These are phyloP conservation scores for Muricea muricata DNA, from an alignment of 92 coral and sea anemone genomes.

Conservation along the genomic window DNA sequence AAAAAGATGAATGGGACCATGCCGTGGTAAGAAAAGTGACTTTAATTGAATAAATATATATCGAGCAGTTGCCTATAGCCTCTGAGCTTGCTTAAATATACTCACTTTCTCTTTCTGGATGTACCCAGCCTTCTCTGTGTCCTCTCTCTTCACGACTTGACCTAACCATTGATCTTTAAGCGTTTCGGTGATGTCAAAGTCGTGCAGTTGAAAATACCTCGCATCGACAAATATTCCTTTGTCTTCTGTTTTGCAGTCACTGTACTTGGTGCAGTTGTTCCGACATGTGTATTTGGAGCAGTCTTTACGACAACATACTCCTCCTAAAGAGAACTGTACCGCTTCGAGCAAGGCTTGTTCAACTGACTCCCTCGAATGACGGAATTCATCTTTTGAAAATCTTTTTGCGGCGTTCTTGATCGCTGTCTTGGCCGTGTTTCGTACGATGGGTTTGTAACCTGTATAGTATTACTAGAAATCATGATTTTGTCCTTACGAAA, in stretches of 20 bases:
- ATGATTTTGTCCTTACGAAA: too few relatives aligned
- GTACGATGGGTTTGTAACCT: slow-evolving; percentile 19
- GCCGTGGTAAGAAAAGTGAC: too few relatives aligned
- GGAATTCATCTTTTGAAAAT: slow-evolving; percentile 38
- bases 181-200: slow-evolving; percentile 77
- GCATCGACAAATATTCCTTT: slow-evolving; percentile 87
- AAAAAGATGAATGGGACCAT: too few relatives aligned
- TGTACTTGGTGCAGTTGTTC: slow-evolving; percentile 55
- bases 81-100: too few relatives aligned
- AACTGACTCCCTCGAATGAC: slow-evolving; percentile 5
- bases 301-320: slow-evolving; percentile 61
- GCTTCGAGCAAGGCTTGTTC: slow-evolving; percentile 29
- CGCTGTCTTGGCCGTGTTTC: slow-evolving; percentile 52
- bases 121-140: slow-evolving; percentile 82
- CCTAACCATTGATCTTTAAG: slow-evolving; percentile 81
- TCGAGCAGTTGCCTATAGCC: too few relatives aligned
- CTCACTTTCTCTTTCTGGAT: slow-evolving; percentile 79
- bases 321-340: slow-evolving; percentile 23
- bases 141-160: slow-evolving; percentile 85
- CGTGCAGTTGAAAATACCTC: slow-evolving; percentile 83
- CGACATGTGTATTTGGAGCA: slow-evolving; percentile 60
- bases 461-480: not conserved
- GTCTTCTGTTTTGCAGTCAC: slow-evolving; percentile 63
- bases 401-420: slow-evolving; percentile 37
- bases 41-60: too few relatives aligned